Conservation (phyloP, 2,888 invertebrate species). For the Lathronympha strigana region DNA sequence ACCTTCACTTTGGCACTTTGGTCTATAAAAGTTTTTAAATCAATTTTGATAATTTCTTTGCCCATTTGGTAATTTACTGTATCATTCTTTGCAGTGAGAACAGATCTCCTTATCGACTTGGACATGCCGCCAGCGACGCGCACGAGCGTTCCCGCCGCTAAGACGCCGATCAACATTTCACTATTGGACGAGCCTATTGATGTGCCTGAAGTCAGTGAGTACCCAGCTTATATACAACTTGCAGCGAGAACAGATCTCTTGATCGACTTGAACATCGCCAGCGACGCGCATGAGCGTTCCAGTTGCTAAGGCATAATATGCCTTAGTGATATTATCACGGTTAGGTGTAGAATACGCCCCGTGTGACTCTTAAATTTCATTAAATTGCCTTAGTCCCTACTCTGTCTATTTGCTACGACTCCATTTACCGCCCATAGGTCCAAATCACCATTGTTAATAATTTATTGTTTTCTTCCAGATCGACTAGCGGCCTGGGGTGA, state of each 20-base stretch:
- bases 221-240: conserved; percentile 40
- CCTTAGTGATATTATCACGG: too few relatives aligned
- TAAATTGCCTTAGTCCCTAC: too few relatives aligned
- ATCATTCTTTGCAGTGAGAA: conserved; percentile 69
- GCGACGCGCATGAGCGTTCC: conserved; percentile 66
- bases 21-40: too few relatives aligned
- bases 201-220: conserved; percentile 84
- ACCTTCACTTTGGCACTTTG: too few relatives aligned
- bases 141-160: conserved; percentile 54
- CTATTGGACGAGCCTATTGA: conserved; percentile 90
- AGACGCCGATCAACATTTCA: conserved; percentile 67
- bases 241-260: conserved; percentile 87
- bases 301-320: conserved; percentile 52
- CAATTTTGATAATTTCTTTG: too few relatives aligned
- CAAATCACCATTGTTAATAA: too few relatives aligned
- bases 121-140: conserved; percentile 83
- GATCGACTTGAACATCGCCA: conserved; percentile 87
- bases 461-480: conserved; percentile 55
- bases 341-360: too few relatives aligned
- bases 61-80: too few relatives aligned
- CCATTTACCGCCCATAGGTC: too few relatives aligned
- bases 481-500: conserved; percentile 69
- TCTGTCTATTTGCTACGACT: too few relatives aligned
- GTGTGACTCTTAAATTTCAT: too few relatives aligned
- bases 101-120: conserved; percentile 91